A percentile compares a stretch with the other conserved stretches of the same genome.
phyloP scores from a whole-genome alignment of 2,888 invertebrate species.

The Crepidodera aurea region DNA sequence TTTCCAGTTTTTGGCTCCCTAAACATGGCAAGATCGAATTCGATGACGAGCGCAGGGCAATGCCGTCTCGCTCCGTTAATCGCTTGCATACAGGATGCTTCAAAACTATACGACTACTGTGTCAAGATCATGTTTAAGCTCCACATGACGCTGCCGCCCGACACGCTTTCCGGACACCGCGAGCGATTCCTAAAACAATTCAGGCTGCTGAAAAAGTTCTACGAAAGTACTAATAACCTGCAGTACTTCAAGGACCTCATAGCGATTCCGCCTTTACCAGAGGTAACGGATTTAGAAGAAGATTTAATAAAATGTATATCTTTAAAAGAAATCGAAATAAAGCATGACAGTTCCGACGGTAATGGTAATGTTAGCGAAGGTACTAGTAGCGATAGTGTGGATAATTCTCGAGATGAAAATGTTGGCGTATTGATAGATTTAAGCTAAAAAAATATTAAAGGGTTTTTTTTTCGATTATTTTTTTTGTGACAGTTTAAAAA shows the following conservation, averaged over 20 bases:
- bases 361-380: constrained; percentile 1
- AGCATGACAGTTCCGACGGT: not conserved
- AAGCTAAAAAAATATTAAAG: constrained; percentile 6
- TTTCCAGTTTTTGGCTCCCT: constrained; percentile 87
- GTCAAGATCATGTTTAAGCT: constrained; percentile 96
- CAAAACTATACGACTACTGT: constrained; percentile 94
- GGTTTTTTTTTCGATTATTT: too few species aligned
- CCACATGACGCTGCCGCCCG: constrained; percentile 89
- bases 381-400: not conserved
- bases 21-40: constrained; percentile 92
- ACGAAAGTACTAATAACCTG: constrained; percentile 88
- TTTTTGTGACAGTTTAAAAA: constrained; percentile 1
- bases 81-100: constrained; percentile 94
- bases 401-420: not conserved
- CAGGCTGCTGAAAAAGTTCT: constrained; percentile 87
- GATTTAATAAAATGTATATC: constrained; percentile 35
- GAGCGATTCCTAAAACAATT: constrained; percentile 91
- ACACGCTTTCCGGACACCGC: constrained; percentile 86
- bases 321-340: constrained; percentile 11
- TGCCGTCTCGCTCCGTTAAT: constrained; percentile 96
- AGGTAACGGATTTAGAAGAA: constrained; percentile 63
- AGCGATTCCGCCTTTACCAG: constrained; percentile 89
- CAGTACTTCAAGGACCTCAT: constrained; percentile 98
- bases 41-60: constrained; percentile 97
- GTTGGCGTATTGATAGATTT: constrained; percentile 23